Evolutionary conservation across 2,113 vertebrate species (phyloP), one percentile per base, ranked within the genome.

Genomic region (Hyla sarda): DNA sequence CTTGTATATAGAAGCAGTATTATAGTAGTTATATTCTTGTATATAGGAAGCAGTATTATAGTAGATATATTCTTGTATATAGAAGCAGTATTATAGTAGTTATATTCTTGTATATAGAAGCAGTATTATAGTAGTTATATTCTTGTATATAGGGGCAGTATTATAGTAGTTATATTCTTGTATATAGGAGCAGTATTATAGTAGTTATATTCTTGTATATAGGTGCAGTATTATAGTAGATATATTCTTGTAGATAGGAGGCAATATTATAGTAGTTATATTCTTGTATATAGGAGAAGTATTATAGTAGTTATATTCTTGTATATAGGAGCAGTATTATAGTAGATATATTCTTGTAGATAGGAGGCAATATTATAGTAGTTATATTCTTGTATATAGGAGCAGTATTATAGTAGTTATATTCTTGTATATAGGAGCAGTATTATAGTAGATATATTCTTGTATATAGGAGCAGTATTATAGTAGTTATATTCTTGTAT

Each of bases 401-500:
- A 2, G 28, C 28, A 34, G 62, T 67, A 32, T 32, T 32, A 32
- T 67, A 67, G 30, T 32, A 32, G 30, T 32, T 67, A 67, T 67
- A 67, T 67, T 67, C 60, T 32, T 67, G 28, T 67, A 67, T 12
- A 67, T 67, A 34, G 62, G 62, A 30, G 58, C 23, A 60, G 58
- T 25, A 28, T 25, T 25, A n/a, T 60, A 60, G n/a, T 25, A 60
- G 58, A 25, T 60, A 60, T 60, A 25, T 60, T 60, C 58, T 60
- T 67, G 28, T 67, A 67, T 12, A 65, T 19, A 67, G 30, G 62
- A 19, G 62, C 62, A 67, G 30, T 67, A 67, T 67, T 67, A 19
- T 67, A 67, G 62, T 10, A 60, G 60, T 65, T 65, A 65, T 65
- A 65, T 65, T 65, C n/a, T 65, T 65, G 25, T 65, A 30, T 10